These are phyloP conservation scores for Hippopotamus amphibius DNA, from an alignment of 2,113 vertebrate genomes.

Conservation along the genomic window DNA sequence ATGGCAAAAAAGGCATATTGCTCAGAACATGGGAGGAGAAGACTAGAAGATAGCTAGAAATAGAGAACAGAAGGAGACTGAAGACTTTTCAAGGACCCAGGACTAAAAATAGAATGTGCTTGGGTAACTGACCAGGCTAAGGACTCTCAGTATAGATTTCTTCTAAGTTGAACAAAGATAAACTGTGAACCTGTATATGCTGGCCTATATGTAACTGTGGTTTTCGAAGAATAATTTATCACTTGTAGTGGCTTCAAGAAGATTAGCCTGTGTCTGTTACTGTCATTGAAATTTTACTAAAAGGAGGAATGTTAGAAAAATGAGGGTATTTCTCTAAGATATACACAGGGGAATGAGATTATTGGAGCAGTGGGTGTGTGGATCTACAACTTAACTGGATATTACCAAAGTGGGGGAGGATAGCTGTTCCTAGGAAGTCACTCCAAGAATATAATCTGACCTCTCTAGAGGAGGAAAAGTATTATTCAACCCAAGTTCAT, in stretches of 20 bases:
- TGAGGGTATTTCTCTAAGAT: neutral
- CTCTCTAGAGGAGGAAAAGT: neutral
- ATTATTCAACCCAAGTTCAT: too few species aligned
- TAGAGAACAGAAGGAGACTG: neutral
- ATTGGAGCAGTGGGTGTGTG: neutral
- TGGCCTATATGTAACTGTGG: neutral
- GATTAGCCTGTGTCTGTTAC: neutral
- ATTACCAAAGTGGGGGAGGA: neutral
- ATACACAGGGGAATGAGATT: neutral
- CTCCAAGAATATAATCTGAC: neutral
- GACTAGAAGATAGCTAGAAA: constrained; percentile 7
- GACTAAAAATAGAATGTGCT: neutral
- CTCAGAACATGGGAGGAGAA: neutral
- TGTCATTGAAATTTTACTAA: constrained; percentile 37
- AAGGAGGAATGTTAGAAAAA: neutral
- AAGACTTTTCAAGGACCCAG: neutral
- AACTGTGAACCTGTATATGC: neutral
- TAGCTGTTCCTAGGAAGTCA: neutral
- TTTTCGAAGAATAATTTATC: constrained; percentile 40
- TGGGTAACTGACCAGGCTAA: neutral
- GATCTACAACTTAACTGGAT: neutral
- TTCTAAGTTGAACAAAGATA: constrained; percentile 16
- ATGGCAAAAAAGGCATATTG: neutral
- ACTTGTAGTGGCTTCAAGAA: neutral
- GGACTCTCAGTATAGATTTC: neutral